Evolutionary conservation across 2,797 vertebrate genomes (phyloP).

Genomic region (Girardinus metallicus): DNA sequence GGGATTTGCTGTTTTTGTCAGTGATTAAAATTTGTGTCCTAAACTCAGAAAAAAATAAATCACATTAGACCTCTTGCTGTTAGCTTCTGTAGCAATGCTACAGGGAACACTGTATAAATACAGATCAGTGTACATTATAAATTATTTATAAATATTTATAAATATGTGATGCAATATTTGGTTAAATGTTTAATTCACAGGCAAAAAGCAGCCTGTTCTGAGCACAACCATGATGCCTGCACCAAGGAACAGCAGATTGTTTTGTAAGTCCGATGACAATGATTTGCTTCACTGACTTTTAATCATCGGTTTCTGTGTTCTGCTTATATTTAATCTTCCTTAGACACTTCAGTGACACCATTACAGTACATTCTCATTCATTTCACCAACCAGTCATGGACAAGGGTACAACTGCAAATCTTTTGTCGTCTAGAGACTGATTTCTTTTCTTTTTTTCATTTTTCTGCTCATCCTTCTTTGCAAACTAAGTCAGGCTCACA

Average conservation of each 20-base stretch:
- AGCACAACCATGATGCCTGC: not conserved
- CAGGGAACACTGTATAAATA: not conserved
- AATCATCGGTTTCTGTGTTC: not conserved
- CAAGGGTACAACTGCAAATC: not conserved
- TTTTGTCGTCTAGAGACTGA: not conserved
- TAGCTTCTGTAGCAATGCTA: not conserved
- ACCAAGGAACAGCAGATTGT: not conserved
- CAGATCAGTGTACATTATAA: not conserved
- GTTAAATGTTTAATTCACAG: not conserved
- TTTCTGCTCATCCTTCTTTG: not conserved
- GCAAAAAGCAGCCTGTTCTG: not conserved
- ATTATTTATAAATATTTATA: not conserved
- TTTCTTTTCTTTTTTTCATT: not conserved
- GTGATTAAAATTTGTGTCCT: not conserved
- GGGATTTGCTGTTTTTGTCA: not conserved
- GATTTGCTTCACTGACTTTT: not conserved
- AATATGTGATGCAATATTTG: no score
- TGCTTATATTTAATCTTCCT: not conserved
- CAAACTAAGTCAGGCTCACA: not conserved
- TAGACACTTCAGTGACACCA: not conserved
- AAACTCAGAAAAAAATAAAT: not conserved
- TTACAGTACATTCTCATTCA: not conserved
- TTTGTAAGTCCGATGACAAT: not conserved
- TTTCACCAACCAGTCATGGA: not conserved
- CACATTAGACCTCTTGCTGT: not conserved